phyloP scores from a whole-genome alignment of 2,888 invertebrate genomes.

The Leptogaster cylindrica region DNA sequence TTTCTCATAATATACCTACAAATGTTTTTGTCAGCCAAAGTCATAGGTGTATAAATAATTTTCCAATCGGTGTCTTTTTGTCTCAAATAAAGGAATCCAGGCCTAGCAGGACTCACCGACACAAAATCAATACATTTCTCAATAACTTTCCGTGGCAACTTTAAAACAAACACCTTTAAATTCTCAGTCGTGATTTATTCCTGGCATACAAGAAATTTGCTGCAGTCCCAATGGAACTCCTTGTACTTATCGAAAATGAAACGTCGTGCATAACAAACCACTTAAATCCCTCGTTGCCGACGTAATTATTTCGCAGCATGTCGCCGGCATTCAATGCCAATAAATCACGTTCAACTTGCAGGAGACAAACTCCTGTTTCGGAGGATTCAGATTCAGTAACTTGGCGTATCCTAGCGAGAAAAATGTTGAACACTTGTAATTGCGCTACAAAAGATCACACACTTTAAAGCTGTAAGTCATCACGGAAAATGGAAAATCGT shows the following conservation, averaged over 20 bases:
- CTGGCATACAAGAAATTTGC: neutral
- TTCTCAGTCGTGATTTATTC: neutral
- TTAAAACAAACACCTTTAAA: too few species aligned
- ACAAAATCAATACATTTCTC: too few species aligned
- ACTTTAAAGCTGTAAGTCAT: neutral
- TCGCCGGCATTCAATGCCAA: constrained; percentile 44
- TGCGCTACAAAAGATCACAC: constrained; percentile 22
- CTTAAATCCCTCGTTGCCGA: constrained; percentile 45
- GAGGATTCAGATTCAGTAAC: neutral
- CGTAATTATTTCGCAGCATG: constrained; percentile 47
- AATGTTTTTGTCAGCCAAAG: too few species aligned
- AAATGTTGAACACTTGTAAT: constrained; percentile 1
- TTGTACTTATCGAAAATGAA: constrained; percentile 36
- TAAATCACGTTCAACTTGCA: constrained; percentile 43
- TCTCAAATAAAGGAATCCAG: too few species aligned
- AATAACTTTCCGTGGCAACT: too few species aligned
- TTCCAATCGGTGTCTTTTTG: too few species aligned
- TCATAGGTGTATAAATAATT: too few species aligned
- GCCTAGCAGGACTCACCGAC: too few species aligned
- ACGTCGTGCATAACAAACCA: constrained; percentile 47
- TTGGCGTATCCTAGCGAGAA: neutral
- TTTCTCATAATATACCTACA: too few species aligned
- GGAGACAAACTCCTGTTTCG: constrained; percentile 26
- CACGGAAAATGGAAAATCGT: neutral
- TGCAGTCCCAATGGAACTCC: constrained; percentile 4